Percentiles rank a stretch among this genome's conserved stretches.
Conservation (phyloP, 2,113 vertebrate genomes). For the Aythya baeri region DNA sequence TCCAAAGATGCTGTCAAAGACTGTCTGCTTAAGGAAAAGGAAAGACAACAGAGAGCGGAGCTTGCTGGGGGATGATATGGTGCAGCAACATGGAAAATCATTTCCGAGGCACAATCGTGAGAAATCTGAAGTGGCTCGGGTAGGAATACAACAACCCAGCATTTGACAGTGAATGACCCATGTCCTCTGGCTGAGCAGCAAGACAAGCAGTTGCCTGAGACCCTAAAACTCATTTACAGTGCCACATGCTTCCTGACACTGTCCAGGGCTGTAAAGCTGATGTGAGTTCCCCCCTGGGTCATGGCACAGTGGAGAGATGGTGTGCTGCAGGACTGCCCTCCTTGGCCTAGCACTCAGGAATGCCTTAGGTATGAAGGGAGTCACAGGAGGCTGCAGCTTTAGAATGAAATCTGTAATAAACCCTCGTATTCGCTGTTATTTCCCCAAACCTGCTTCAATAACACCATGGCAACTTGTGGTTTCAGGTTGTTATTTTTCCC, state of each 20-base stretch:
- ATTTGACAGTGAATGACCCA: rapidly evolving
- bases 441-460: not conserved
- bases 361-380: rapidly evolving
- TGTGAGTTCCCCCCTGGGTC: not conserved
- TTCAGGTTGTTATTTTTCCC: rapidly evolving
- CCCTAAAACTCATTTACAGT: not conserved
- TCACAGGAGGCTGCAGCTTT: not conserved
- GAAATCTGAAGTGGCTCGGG: not conserved
- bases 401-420: not conserved
- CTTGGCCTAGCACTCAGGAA: not conserved
- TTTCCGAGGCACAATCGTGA: not conserved
- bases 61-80: not conserved
- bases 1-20: not conserved
- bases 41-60: not conserved
- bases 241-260: not conserved
- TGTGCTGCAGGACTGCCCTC: not conserved
- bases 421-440: not conserved
- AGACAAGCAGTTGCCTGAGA: rapidly evolving
- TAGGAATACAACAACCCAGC: not conserved
- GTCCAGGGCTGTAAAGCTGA: not conserved
- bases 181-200: not conserved
- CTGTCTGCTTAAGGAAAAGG: not conserved
- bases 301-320: rapidly evolving
- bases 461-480: not conserved
- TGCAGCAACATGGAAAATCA: not conserved